Evolutionary conservation across 2,113 vertebrate species (phyloP).

Genomic region (Diglossa brunneiventris): DNA sequence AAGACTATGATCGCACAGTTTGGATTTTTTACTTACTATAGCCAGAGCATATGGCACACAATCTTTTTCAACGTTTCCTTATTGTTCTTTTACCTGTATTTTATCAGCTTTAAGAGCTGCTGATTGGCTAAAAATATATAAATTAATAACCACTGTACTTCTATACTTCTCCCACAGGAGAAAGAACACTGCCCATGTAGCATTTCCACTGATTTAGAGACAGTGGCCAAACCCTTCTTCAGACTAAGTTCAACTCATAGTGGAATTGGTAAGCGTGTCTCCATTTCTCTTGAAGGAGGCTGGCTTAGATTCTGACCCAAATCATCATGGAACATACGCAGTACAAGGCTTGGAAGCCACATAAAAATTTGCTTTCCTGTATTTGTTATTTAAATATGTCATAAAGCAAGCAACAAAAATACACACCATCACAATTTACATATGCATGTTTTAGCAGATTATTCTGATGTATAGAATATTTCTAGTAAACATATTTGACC

Average conservation of each 20-base stretch:
- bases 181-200: not conserved
- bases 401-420: not conserved
- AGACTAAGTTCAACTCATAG: not conserved
- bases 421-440: not conserved
- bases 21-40: slow-evolving; percentile 53
- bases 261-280: not conserved
- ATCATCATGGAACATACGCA: not conserved
- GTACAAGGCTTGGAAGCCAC: not conserved
- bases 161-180: not conserved
- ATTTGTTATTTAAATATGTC: not conserved
- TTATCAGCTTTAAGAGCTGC: not conserved
- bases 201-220: not conserved
- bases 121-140: not conserved
- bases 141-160: not conserved
- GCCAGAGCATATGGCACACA: not conserved
- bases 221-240: not conserved
- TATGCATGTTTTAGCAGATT: not conserved
- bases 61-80: not conserved
- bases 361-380: not conserved
- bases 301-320: not conserved
- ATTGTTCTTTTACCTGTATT: not conserved
- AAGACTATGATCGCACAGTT: slow-evolving; percentile 55
- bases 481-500: not conserved
- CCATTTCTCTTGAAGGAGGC: not conserved
- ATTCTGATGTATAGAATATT: not conserved